Conservation (phyloP, 2,797 vertebrate genomes). For the Vireo griseus region DNA sequence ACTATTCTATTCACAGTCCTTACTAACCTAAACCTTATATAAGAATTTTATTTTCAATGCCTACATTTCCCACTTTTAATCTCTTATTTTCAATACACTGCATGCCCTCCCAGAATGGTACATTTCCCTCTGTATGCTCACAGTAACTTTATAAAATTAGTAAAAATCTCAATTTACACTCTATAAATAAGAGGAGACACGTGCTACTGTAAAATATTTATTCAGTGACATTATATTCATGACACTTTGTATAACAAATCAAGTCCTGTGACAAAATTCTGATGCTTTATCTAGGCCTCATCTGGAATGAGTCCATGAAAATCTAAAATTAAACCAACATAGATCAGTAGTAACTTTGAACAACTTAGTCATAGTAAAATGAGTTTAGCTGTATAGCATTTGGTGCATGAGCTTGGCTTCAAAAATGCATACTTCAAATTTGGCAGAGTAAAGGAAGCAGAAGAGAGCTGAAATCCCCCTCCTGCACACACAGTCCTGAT, state of each 20-base stretch:
- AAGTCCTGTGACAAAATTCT: slow-evolving; percentile 24
- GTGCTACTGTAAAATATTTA: slow-evolving; percentile 22
- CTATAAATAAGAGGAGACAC: not conserved
- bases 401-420: slow-evolving; percentile 33
- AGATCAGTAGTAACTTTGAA: slow-evolving; percentile 39
- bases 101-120: not conserved
- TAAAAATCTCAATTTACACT: not conserved
- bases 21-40: not conserved
- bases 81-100: not conserved
- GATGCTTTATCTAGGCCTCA: slow-evolving; percentile 3
- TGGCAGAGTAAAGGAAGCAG: slow-evolving; percentile 7
- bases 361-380: slow-evolving; percentile 10
- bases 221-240: slow-evolving; percentile 7
- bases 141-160: not conserved
- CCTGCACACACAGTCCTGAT: not conserved
- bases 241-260: slow-evolving; percentile 2
- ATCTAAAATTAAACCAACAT: slow-evolving; percentile 41
- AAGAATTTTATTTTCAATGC: not conserved
- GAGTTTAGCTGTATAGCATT: slow-evolving; percentile 19
- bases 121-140: not conserved
- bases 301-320: slow-evolving; percentile 30
- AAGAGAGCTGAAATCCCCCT: slow-evolving; percentile 14
- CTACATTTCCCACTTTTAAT: not conserved
- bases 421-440: slow-evolving; percentile 4
- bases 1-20: not conserved